phyloP scores from a whole-genome alignment of 2,797 vertebrate genomes.

The Rhynchonycteris naso region DNA sequence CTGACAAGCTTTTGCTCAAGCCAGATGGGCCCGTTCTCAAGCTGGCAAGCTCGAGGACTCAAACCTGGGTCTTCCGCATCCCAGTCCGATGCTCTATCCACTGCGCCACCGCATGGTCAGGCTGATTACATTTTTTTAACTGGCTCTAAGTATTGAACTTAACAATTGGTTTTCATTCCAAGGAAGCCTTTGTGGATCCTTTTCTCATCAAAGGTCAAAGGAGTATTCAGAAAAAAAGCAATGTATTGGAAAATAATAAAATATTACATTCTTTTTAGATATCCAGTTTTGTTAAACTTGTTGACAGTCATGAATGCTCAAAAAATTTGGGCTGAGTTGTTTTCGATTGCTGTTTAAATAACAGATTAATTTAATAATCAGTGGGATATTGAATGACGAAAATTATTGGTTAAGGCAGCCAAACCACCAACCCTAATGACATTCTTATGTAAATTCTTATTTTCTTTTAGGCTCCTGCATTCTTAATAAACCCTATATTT shows the following conservation, averaged over 20 bases:
- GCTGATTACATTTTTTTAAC: conserved; percentile 31
- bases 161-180: conserved; percentile 4
- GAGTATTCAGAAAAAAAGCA: conserved; percentile 61
- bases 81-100: too few species aligned
- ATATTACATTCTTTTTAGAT: conserved; percentile 69
- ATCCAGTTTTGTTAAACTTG: conserved; percentile 78
- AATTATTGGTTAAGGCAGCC: conserved; percentile 84
- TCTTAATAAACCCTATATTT: conserved; percentile 89
- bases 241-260: conserved; percentile 81
- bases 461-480: conserved; percentile 89
- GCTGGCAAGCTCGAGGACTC: too few species aligned
- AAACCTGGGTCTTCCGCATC: too few species aligned
- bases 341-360: conserved; percentile 86
- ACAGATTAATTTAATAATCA: conserved; percentile 90
- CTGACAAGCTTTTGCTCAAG: too few species aligned
- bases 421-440: conserved; percentile 87
- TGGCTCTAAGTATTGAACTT: conserved; percentile 26
- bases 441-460: conserved; percentile 89
- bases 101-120: too few species aligned
- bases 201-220: conserved; percentile 39
- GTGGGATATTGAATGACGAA: conserved; percentile 86
- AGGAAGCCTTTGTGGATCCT: conserved; percentile 10
- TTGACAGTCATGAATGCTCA: conserved; percentile 84
- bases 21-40: too few species aligned
- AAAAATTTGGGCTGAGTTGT: conserved; percentile 84